Percentiles rank a stretch among this genome's conserved stretches.
phyloP scores from a whole-genome alignment of 2,113 vertebrate species.

The Maccullochella peelii region DNA sequence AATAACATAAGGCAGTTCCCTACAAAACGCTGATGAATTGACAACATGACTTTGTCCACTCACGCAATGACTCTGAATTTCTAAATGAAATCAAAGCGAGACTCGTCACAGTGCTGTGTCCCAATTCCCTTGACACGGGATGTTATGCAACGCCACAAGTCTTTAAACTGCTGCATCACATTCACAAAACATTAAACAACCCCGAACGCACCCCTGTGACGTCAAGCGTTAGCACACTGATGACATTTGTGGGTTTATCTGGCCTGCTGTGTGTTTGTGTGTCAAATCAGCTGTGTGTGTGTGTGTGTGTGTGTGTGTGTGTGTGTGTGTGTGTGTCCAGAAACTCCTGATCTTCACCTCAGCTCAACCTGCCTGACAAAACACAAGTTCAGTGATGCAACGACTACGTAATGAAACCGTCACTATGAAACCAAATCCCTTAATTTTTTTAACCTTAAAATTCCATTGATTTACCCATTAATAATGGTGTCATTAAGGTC shows the following conservation, averaged over 20 bases:
- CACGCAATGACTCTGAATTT: conserved; percentile 1
- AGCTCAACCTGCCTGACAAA: conserved; percentile 45
- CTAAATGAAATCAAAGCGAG: conserved; percentile 38
- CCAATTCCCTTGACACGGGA: conserved; percentile 28
- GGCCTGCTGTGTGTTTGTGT: conserved; percentile 72
- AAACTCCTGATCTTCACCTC: conserved; percentile 61
- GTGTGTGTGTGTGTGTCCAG: conserved; percentile 31
- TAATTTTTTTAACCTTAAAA: background rate
- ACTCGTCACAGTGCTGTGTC: conserved; percentile 10
- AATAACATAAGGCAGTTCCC: background rate
- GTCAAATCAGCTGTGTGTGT: conserved; percentile 59
- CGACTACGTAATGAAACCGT: conserved; percentile 14
- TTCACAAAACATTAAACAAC: conserved; percentile 69
- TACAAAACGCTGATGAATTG: background rate
- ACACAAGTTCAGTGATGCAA: conserved; percentile 43
- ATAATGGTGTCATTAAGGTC: background rate
- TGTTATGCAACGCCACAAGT: conserved; percentile 60
- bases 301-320: conserved; percentile 26
- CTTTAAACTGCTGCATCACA: conserved; percentile 43
- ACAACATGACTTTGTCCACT: background rate
- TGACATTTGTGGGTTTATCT: conserved; percentile 73
- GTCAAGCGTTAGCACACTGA: conserved; percentile 58
- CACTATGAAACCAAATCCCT: background rate
- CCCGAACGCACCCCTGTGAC: conserved; percentile 44
- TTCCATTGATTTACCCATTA: background rate